Base-by-base conservation (phyloP, 2,888 invertebrate species). In the Caenorhabditis sinica region DNA sequence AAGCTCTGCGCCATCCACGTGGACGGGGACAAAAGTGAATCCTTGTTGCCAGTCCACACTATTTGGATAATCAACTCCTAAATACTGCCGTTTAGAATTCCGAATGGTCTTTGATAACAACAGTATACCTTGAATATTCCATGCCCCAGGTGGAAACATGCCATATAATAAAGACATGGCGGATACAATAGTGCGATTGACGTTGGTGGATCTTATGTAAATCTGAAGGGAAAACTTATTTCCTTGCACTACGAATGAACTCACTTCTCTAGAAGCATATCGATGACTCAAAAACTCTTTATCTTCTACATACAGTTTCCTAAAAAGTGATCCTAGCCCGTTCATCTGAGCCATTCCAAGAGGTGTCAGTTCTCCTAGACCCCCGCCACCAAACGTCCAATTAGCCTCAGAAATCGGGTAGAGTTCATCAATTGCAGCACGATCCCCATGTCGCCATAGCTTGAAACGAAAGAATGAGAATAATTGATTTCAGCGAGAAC, bases 181-280 rank as follows among this genome's bases (percentile, higher is more conserved):
- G 72, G 93, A 93, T 92, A 93, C 93, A 8, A 97, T 93, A 0
- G 97, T 96, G 23, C 97, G 95, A 93, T 97, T 96, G 11, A 95
- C 95, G 93, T 97, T 96, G 0, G 97, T 96, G 51, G 96, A 96
- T 69, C 94, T 94, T 1, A 96, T 93, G 88, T 94, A 94, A 73
- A 96, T 49, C 65, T 71, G 40, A 40, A n/a, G n/a, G n/a, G n/a
- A n/a, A n/a, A n/a, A n/a, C n/a, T n/a, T n/a, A n/a, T n/a, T n/a
- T n/a, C n/a, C n/a, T n/a, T n/a, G n/a, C n/a, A n/a, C n/a, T n/a
- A n/a, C n/a, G 33, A 33, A 33, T n/a, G 49, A 33, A 33, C 76
- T 28, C 40, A 85, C 87, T 77, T 88, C 85, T 40, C 94, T 92
- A 1, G 94, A 94, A 8, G 94, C 94, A 91, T 95, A 96, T 2